Conservation (phyloP, 2,888 invertebrate species). For the Morpho achilles region DNA sequence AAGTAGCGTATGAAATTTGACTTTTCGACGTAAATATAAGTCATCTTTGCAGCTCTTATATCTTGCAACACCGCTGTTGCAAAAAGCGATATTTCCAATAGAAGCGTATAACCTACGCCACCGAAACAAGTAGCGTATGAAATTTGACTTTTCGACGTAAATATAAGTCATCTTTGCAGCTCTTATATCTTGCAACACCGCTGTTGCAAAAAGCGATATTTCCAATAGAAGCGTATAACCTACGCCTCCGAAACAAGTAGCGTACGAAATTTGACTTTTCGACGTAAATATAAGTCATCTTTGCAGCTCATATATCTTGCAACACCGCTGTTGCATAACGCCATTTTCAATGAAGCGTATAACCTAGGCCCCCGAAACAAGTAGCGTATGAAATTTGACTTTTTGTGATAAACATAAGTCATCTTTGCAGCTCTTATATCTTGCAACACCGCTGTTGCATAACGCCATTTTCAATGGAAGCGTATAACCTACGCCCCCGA, state of each 20-base stretch:
- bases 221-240: no score
- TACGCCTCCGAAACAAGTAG: background rate
- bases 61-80: no score
- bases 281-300: conserved; percentile 18
- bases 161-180: conserved; percentile 13
- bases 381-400: conserved; percentile 2
- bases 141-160: conserved; percentile 14
- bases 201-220: no score
- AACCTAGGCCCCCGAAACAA: no score
- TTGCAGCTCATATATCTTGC: conserved; percentile 22
- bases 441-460: no score
- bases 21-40: conserved; percentile 19
- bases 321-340: no score
- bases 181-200: no score
- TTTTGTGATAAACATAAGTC: conserved; percentile 18
- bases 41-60: conserved; percentile 19
- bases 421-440: conserved; percentile 19
- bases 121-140: background rate
- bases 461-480: no score
- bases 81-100: no score
- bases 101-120: no score
- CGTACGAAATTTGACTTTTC: conserved; percentile 5
- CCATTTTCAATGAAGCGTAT: no score
- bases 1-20: conserved; percentile 1
- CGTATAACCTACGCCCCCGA: no score